A percentile compares a stretch with the other conserved stretches of the same genome.
These are phyloP conservation scores for Orthosia gracilis DNA, from an alignment of 2,888 invertebrate genomes.

Conservation along the genomic window DNA sequence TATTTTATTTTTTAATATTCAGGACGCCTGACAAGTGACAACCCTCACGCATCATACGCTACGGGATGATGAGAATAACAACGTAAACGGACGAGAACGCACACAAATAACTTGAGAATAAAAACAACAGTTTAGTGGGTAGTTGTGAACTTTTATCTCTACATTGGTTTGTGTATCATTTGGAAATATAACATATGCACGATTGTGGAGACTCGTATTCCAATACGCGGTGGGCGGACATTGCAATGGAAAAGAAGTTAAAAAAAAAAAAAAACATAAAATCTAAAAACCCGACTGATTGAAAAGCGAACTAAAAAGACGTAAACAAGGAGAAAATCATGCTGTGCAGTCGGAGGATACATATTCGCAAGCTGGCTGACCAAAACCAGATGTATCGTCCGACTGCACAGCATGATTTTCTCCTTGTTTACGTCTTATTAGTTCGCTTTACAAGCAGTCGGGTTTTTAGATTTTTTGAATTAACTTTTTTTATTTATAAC, in stretches of 20 bases:
- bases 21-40: constrained; percentile 27
- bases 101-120: constrained; percentile 65
- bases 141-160: constrained; percentile 51
- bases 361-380: too few species aligned
- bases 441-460: too few species aligned
- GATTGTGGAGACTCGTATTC: constrained; percentile 16
- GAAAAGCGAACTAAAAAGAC: too few species aligned
- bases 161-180: constrained; percentile 38
- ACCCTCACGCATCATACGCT: constrained; percentile 39
- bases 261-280: too few species aligned
- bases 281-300: too few species aligned
- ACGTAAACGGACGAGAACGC: constrained; percentile 69
- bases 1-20: not conserved
- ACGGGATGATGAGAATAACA: constrained; percentile 65
- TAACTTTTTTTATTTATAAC: too few species aligned
- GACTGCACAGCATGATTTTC: too few species aligned
- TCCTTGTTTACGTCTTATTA: too few species aligned
- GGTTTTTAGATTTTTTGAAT: too few species aligned
- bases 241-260: not conserved
- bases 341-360: too few species aligned
- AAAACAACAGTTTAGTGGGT: constrained; percentile 57
- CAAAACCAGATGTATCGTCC: too few species aligned
- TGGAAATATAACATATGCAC: constrained; percentile 20
- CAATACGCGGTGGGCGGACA: not conserved
- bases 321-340: too few species aligned